Conservation (phyloP, 37 sponge, comb jelly and placozoan species). For the Axinella damicornis region DNA sequence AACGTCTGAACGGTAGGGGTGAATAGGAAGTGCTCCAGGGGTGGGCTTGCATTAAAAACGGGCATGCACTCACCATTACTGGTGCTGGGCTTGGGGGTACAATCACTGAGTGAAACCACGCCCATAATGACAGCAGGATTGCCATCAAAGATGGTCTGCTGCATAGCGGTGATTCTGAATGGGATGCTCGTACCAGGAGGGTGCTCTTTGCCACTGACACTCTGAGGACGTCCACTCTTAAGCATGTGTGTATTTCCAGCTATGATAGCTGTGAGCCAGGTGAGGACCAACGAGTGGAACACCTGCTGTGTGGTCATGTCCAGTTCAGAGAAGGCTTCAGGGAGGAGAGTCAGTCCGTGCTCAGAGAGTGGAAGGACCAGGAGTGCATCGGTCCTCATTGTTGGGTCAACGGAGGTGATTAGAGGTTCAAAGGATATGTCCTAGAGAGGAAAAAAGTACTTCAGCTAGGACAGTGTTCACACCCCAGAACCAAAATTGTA, state of each 20-base stretch:
- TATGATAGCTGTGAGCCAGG: constrained; percentile 35
- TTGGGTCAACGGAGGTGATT: not conserved
- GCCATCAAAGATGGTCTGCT: constrained; percentile 45
- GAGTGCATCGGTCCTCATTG: constrained; percentile 8
- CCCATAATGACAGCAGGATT: constrained; percentile 36
- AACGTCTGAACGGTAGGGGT: not conserved
- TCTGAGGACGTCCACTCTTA: not conserved
- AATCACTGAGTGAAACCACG: not conserved
- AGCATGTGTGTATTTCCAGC: not conserved
- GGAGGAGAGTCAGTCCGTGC: constrained; percentile 21
- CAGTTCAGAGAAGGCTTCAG: not conserved
- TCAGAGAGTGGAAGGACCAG: constrained; percentile 40
- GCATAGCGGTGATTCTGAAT: constrained; percentile 37
- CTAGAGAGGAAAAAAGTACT: constrained; percentile 24
- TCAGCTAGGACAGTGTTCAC: too few species aligned
- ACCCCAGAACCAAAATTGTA: too few species aligned
- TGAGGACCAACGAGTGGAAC: constrained; percentile 49
- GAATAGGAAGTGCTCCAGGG: too few species aligned
- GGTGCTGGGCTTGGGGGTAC: not conserved
- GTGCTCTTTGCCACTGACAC: not conserved
- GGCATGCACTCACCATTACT: too few species aligned
- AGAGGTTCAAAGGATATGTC: constrained; percentile 49
- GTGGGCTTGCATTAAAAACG: too few species aligned
- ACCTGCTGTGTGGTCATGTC: not conserved
- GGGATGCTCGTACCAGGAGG: constrained; percentile 4